Percentiles rank a stretch among this genome's conserved stretches.
These are phyloP conservation scores for Zeugodacus cucurbitae DNA, from an alignment of 1,140 invertebrate genomes.

Conservation along the genomic window DNA sequence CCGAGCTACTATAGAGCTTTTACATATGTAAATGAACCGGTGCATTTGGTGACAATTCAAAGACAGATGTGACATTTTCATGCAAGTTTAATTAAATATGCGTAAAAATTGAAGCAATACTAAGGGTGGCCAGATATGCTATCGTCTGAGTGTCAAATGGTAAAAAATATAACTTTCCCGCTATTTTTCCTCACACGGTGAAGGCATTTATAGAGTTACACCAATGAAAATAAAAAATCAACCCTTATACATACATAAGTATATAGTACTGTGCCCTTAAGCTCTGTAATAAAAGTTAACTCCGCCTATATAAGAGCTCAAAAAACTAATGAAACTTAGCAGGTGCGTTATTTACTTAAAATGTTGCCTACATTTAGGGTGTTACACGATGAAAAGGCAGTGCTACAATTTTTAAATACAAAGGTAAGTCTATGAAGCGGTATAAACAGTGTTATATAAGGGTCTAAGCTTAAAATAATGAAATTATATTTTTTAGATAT, in stretches of 20 bases:
- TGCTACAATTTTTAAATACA: no score
- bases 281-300: no score
- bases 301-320: no score
- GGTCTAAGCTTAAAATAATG: no score
- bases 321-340: no score
- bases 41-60: not conserved
- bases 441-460: no score
- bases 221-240: not conserved
- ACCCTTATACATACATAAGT: not conserved
- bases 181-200: not conserved
- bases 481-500: not conserved
- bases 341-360: no score
- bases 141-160: not conserved
- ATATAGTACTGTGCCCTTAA: no score
- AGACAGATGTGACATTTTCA: not conserved
- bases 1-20: no score
- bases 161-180: not conserved
- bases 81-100: not conserved
- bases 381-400: no score
- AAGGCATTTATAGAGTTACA: not conserved
- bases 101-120: not conserved
- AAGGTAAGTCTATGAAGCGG: no score
- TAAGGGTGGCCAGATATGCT: not conserved
- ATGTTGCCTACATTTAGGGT: not conserved
- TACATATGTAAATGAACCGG: no score